Conservation (phyloP, 2,113 vertebrate genomes). For the Calidris pygmaea region DNA sequence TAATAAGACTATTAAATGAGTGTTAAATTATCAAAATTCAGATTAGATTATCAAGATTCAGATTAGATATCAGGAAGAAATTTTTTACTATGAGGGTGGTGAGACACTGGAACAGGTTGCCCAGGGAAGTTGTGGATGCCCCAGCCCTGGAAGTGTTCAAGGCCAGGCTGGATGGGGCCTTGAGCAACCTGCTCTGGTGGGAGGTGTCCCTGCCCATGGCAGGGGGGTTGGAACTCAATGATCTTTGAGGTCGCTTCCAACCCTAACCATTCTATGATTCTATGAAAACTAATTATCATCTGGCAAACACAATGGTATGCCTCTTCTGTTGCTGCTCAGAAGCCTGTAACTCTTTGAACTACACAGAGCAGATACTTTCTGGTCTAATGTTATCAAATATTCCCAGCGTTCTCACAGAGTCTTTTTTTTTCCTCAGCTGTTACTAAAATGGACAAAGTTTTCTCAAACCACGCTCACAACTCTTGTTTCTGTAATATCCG, state of each 20-base stretch:
- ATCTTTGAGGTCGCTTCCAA: too few relatives aligned
- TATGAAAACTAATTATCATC: neutral
- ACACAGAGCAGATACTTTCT: neutral
- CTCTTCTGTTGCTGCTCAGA: neutral
- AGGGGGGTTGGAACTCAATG: too few relatives aligned
- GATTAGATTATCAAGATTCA: too few relatives aligned
- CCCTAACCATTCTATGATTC: too few relatives aligned
- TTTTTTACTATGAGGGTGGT: too few relatives aligned
- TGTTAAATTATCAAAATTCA: neutral
- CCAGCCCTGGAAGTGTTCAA: too few relatives aligned
- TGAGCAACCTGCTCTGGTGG: too few relatives aligned
- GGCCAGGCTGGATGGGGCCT: too few relatives aligned
- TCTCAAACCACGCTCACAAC: neutral
- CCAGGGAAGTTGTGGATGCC: too few relatives aligned
- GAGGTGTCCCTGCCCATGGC: too few relatives aligned
- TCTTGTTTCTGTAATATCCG: neutral
- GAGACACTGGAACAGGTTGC: too few relatives aligned
- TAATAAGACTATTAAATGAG: neutral
- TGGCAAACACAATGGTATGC: neutral
- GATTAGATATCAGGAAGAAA: too few relatives aligned
- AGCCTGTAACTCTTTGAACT: neutral
- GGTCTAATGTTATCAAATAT: neutral
- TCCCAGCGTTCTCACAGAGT: accelerated
- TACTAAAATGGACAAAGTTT: neutral
- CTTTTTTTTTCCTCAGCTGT: neutral